Conservation (phyloP, 37 sponge, comb jelly and placozoan genomes). For the Eunapius fragilis region DNA sequence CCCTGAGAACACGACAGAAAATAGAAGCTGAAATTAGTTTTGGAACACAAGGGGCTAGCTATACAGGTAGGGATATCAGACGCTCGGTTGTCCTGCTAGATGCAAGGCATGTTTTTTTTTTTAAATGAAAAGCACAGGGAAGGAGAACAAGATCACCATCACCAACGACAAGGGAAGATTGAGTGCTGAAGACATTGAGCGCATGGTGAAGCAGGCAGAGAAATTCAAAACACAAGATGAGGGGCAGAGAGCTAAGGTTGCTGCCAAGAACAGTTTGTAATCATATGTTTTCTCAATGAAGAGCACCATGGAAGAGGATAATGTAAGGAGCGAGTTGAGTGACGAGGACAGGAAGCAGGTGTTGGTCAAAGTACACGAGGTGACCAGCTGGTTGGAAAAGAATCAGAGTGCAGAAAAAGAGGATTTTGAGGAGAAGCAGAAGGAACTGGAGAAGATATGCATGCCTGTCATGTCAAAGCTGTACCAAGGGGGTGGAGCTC, state of each 20-base stretch:
- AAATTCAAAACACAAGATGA: slow-evolving; percentile 80
- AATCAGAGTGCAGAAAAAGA: slow-evolving; percentile 76
- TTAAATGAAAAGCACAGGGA: slow-evolving; percentile 84
- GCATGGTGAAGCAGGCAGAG: slow-evolving; percentile 86
- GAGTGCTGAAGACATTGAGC: slow-evolving; percentile 59
- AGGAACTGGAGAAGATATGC: slow-evolving; percentile 75
- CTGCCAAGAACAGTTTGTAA: slow-evolving; percentile 75
- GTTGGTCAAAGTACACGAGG: slow-evolving; percentile 24
- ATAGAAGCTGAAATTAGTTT: too few relatives aligned
- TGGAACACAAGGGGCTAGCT: too few relatives aligned
- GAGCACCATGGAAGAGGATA: slow-evolving; percentile 57
- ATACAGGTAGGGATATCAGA: too few relatives aligned
- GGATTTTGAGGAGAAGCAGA: slow-evolving; percentile 63
- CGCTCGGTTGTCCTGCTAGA: too few relatives aligned
- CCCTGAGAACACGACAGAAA: too few relatives aligned
- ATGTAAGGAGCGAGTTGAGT: slow-evolving; percentile 43
- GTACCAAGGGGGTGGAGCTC: too few relatives aligned
- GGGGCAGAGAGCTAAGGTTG: slow-evolving; percentile 55
- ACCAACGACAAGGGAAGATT: too few relatives aligned
- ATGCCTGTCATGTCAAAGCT: slow-evolving; percentile 79
- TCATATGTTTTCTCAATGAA: slow-evolving; percentile 67
- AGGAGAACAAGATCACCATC: too few relatives aligned
- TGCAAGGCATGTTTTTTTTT: too few relatives aligned
- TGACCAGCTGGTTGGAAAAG: slow-evolving; percentile 72
- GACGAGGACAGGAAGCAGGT: slow-evolving; percentile 60